Evolutionary conservation across 2,888 invertebrate genomes (phyloP), one percentile per base, ranked within the genome.

Genomic region (Epinotia demarniana): DNA sequence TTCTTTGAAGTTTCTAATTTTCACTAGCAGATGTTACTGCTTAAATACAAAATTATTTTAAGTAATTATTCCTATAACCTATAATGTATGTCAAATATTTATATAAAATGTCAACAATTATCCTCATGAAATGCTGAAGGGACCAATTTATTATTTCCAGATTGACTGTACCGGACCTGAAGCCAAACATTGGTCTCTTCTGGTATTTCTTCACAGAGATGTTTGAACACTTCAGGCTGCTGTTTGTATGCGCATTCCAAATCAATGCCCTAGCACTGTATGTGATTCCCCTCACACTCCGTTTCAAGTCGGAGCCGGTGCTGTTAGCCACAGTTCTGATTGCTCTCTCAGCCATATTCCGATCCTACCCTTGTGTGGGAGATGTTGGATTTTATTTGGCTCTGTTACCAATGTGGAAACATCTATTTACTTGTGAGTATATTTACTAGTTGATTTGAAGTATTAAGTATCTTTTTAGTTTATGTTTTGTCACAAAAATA

Each of bases 171-270:
- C 98, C 98, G 2, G 99, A 99, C 89, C 94, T 99, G 79, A 97
- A 98, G 82, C 99, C 99, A 33, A 99, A 99, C 87, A 97, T 99
- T 82, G 99, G 99, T 0, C 94, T 99, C 1, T 99, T 99, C 90
- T 99, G 99, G 99, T 99, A 99, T 87, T 99, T 99, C 92, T 99
- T 99, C 90, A 99, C 99, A 0, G 99, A 99, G 95, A 99, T 99
- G 98, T 99, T 99, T 95, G 99, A 99, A 84, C 99, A 99, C 91
- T 99, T 99, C 86, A 96, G 99, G 68, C 95, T 97, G 77, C 96
- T 99, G 84, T 99, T 99, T 92, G 96, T 99, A 33, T 98, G 97
- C 86, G 98, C 99, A 80, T 99, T 99, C 89, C 99, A 99, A 95
- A 97, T 99, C 81, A 99, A 99, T 91, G 98, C 98, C 5, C 95